These are phyloP conservation scores for Caiman crocodilus DNA, from an alignment of 2,797 vertebrate species.

Conservation along the genomic window DNA sequence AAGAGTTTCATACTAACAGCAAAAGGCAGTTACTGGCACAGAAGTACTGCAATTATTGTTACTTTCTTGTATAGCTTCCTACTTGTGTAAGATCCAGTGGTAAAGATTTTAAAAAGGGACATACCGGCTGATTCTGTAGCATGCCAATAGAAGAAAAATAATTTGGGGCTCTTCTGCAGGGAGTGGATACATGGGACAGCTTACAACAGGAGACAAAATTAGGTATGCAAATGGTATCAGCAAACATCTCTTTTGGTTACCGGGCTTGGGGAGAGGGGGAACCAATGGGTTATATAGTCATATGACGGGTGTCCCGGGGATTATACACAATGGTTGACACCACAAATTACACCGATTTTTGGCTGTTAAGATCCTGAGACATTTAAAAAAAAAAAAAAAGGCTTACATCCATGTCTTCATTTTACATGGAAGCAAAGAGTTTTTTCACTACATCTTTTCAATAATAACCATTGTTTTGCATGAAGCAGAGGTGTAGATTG, in stretches of 20 bases:
- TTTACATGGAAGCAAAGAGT: fast-evolving
- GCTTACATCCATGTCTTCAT: neutral
- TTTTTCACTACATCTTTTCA: neutral
- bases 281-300: too few relatives aligned
- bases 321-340: neutral
- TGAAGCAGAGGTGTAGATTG: too few relatives aligned
- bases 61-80: neutral
- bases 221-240: neutral
- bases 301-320: neutral
- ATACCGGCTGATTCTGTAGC: neutral
- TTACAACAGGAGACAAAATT: fast-evolving
- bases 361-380: neutral
- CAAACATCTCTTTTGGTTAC: neutral
- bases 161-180: neutral
- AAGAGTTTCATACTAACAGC: neutral
- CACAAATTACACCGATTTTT: neutral
- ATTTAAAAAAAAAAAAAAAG: neutral
- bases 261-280: too few relatives aligned
- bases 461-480: neutral
- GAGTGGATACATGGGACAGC: neutral
- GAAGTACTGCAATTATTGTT: neutral
- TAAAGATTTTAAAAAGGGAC: neutral
- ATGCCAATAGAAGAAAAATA: neutral
- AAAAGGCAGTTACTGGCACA: neutral
- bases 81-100: neutral